Conservation (phyloP, 64 coral and sea anemone species). For the Stichodactyla mertensii region DNA sequence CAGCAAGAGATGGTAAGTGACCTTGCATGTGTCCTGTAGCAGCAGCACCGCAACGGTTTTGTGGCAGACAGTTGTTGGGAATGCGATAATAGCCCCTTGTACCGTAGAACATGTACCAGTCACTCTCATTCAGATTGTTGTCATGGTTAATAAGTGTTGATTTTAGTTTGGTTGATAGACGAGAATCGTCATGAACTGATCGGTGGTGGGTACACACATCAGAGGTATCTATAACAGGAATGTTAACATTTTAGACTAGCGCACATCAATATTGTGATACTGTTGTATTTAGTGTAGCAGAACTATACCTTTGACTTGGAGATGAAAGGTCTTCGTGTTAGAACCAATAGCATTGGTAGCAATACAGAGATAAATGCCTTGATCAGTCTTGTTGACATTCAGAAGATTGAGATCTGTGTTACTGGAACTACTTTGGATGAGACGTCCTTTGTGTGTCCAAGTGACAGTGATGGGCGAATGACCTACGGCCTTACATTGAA, state of each 20-base stretch:
- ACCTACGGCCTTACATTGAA: slow-evolving; percentile 2
- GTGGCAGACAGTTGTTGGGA: not conserved
- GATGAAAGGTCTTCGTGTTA: not conserved
- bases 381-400: not conserved
- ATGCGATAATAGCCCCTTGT: not conserved
- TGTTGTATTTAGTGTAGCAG: not conserved
- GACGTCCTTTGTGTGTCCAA: not conserved
- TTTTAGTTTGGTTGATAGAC: not conserved
- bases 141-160: not conserved
- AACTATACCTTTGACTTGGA: slow-evolving; percentile 5
- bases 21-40: slow-evolving; percentile 39
- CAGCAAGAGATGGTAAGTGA: slow-evolving; percentile 14
- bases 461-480: not conserved
- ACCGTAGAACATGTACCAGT: slow-evolving; percentile 5
- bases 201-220: not conserved
- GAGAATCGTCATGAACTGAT: slow-evolving; percentile 5
- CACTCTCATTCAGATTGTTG: not conserved
- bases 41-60: slow-evolving; percentile 21
- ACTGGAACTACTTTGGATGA: not conserved
- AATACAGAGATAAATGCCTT: slow-evolving; percentile 9
- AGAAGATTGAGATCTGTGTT: not conserved
- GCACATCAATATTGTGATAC: not conserved
- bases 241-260: not conserved
- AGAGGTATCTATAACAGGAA: not conserved
- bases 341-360: slow-evolving; percentile 19